These are phyloP conservation scores for Alectura lathami DNA, from an alignment of 2,113 vertebrate genomes.

Conservation along the genomic window DNA sequence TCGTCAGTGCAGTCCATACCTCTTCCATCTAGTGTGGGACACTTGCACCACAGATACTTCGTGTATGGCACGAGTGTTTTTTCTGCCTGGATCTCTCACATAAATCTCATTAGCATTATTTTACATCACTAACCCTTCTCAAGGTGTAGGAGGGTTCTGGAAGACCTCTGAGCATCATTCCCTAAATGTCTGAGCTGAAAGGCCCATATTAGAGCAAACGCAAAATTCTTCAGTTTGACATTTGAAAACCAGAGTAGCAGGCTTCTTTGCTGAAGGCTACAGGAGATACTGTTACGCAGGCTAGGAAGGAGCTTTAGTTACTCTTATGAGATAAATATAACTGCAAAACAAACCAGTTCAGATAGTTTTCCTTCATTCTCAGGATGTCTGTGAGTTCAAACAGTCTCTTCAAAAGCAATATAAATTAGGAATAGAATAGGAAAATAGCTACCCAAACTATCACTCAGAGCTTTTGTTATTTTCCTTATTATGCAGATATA, in stretches of 20 bases:
- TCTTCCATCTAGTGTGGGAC: rapidly evolving
- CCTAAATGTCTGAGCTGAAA: background rate
- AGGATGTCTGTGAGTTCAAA: background rate
- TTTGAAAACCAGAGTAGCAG: conserved; percentile 17
- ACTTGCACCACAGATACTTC: background rate
- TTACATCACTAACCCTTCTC: background rate
- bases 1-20: rapidly evolving
- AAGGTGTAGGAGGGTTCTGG: background rate
- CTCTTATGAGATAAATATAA: background rate
- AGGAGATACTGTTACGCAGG: background rate
- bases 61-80: background rate
- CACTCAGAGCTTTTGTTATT: background rate
- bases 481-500: background rate
- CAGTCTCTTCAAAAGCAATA: background rate
- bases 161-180: conserved; percentile 8
- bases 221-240: background rate
- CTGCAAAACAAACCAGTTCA: background rate
- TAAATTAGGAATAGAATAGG: background rate
- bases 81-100: background rate
- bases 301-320: background rate
- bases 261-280: conserved; percentile 5
- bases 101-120: background rate
- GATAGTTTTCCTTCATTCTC: background rate
- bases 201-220: background rate
- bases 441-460: background rate